Percentiles rank a stretch among this genome's conserved stretches.
phyloP scores from a whole-genome alignment of 2,113 vertebrate species.

The Nycticebus coucang region DNA sequence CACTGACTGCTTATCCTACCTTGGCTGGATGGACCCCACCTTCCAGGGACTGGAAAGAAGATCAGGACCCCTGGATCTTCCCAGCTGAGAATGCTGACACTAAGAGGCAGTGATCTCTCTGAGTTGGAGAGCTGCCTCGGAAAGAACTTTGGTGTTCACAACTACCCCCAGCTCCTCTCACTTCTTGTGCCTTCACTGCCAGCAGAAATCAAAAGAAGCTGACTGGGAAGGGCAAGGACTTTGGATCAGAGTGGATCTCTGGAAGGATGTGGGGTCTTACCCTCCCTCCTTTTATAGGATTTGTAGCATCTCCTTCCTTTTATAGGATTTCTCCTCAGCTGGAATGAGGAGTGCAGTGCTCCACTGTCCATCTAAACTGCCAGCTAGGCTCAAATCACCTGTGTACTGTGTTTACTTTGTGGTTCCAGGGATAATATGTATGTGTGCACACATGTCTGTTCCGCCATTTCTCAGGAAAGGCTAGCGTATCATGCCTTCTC shows the following conservation, averaged over 20 bases:
- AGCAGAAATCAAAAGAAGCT: constrained; percentile 49
- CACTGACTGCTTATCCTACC: constrained; percentile 15
- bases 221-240: not conserved
- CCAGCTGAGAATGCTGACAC: not conserved
- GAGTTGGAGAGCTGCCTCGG: not conserved
- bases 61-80: not conserved
- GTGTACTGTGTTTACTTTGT: constrained; percentile 53
- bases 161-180: not conserved
- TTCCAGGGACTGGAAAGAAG: constrained; percentile 1
- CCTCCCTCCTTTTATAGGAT: not conserved
- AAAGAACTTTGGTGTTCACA: not conserved
- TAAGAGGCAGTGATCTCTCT: not conserved
- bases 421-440: not conserved
- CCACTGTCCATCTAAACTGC: constrained; percentile 23
- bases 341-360: not conserved
- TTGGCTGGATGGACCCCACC: not conserved
- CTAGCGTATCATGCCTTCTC: constrained; percentile 3
- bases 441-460: not conserved
- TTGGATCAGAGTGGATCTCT: not conserved
- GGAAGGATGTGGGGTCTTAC: not conserved
- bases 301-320: not conserved
- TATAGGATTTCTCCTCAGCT: constrained; percentile 15
- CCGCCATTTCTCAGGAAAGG: not conserved
- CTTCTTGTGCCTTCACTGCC: not conserved
- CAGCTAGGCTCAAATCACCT: not conserved